Evolutionary conservation across 2,113 vertebrate species (phyloP).

Genomic region (Phoxinus phoxinus): DNA sequence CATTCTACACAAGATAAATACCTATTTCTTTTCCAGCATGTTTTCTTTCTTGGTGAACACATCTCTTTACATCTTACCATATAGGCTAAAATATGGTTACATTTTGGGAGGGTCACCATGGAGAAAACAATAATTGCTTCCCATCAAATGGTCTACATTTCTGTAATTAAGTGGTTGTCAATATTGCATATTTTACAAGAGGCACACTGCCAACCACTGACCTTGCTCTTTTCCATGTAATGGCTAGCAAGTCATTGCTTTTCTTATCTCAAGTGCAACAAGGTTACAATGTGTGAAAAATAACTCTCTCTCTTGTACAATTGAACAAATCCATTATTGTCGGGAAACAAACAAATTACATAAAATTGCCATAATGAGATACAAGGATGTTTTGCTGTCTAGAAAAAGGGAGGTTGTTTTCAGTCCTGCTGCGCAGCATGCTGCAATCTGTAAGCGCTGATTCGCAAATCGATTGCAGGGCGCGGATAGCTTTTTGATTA

Average conservation of each 20-base stretch:
- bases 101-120: slow-evolving; percentile 19
- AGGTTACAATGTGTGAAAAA: slow-evolving; percentile 14
- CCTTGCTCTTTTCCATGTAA: slow-evolving; percentile 14
- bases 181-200: slow-evolving; percentile 19
- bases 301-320: slow-evolving; percentile 30
- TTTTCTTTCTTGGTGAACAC: background rate
- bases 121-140: slow-evolving; percentile 33
- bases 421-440: slow-evolving; percentile 46
- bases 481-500: slow-evolving; percentile 67
- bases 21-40: background rate
- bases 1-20: background rate
- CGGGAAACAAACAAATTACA: slow-evolving; percentile 40
- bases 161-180: slow-evolving; percentile 43
- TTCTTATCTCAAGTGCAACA: slow-evolving; percentile 31
- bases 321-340: slow-evolving; percentile 31
- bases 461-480: slow-evolving; percentile 62
- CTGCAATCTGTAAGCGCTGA: slow-evolving; percentile 52
- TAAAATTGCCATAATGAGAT: slow-evolving; percentile 48
- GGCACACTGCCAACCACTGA: slow-evolving; percentile 25
- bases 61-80: background rate
- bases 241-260: background rate
- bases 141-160: slow-evolving; percentile 31
- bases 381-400: slow-evolving; percentile 46
- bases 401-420: slow-evolving; percentile 29
- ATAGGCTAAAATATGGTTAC: slow-evolving; percentile 1